Evolutionary conservation across 2,797 vertebrate genomes (phyloP).

Genomic region (Siniperca scherzeri): DNA sequence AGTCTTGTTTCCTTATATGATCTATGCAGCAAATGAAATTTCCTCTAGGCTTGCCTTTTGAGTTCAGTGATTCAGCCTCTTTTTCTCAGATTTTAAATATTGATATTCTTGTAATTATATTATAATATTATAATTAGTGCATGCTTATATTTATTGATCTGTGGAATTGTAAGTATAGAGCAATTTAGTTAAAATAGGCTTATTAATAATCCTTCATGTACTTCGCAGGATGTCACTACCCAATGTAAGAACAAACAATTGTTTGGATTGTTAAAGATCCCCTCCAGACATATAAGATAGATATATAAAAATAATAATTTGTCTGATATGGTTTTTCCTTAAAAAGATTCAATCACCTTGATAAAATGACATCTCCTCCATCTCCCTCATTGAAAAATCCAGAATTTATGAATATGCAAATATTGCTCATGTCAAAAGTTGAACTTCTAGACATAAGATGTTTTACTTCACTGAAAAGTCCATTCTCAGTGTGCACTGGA

Average conservation of each 20-base stretch:
- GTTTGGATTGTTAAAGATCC: background rate
- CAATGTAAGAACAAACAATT: background rate
- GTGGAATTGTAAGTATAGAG: background rate
- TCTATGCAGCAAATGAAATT: background rate
- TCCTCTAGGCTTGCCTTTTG: background rate
- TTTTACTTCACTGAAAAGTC: background rate
- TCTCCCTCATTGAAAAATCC: background rate
- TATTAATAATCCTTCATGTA: conserved; percentile 1
- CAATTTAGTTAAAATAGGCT: background rate
- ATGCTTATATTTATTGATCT: background rate
- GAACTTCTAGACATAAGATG: background rate
- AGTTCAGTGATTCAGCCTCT: background rate
- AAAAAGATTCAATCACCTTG: background rate
- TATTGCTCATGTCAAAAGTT: background rate
- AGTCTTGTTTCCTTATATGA: background rate
- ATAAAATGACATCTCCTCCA: background rate
- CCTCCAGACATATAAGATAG: background rate
- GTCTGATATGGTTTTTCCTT: background rate
- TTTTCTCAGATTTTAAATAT: background rate
- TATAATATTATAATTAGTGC: background rate
- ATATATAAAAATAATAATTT: background rate
- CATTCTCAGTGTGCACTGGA: background rate
- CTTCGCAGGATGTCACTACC: background rate
- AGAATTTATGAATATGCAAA: background rate
- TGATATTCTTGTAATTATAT: background rate